Conservation (phyloP, 2,888 invertebrate species). For the Rhodophaea formosa region DNA sequence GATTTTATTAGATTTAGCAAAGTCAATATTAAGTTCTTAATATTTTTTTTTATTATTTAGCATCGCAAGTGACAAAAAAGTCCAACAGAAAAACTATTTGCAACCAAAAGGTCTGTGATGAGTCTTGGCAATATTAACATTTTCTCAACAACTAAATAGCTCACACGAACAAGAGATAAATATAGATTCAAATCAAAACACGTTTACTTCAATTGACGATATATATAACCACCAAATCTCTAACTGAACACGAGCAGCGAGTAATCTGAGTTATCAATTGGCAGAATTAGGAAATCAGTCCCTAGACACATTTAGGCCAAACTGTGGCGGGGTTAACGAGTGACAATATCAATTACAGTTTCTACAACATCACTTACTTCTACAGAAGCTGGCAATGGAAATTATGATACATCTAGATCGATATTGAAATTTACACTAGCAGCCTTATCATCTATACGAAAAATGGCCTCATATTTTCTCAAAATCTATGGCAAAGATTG, state of each 20-base stretch:
- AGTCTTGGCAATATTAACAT: background rate
- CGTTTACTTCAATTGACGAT: conserved; percentile 10
- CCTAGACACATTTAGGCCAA: conserved; percentile 36
- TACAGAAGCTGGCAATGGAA: conserved; percentile 23
- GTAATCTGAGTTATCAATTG: conserved; percentile 12
- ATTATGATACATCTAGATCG: conserved; percentile 21
- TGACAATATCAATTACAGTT: conserved; percentile 23
- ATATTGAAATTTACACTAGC: conserved; percentile 20
- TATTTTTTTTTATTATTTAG: no score
- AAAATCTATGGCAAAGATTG: conserved; percentile 9
- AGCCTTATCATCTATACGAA: conserved; percentile 26
- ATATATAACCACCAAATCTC: conserved; percentile 7
- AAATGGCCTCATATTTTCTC: conserved; percentile 26
- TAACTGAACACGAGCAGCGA: conserved; percentile 14
- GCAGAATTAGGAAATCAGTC: conserved; percentile 26
- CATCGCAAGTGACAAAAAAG: no score
- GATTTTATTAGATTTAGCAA: background rate
- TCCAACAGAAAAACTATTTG: no score
- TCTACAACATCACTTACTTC: conserved; percentile 9
- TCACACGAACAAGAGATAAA: background rate
- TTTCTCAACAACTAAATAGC: background rate
- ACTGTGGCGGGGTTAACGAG: conserved; percentile 35
- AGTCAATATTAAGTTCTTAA: no score
- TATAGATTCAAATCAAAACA: background rate
- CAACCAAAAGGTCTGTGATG: background rate